phyloP scores from a whole-genome alignment of 30 jellyfish, hydroid and myxozoan species.

The Aurelia sp. region DNA sequence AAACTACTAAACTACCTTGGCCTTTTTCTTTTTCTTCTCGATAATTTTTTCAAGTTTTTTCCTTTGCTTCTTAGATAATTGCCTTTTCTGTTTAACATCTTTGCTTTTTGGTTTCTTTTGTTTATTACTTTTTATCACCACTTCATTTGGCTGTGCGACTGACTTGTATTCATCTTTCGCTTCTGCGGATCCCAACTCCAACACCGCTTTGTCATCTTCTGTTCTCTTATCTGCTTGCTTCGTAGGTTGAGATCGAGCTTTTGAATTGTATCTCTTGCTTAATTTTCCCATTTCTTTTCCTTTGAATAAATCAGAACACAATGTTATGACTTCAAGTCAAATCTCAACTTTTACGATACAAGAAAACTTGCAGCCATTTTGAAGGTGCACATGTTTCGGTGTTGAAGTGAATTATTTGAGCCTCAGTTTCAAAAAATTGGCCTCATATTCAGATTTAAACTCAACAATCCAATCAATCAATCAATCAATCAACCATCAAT shows the following conservation, averaged over 20 bases:
- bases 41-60: slow-evolving; percentile 56
- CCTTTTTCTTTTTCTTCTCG: slow-evolving; percentile 80
- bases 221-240: not conserved
- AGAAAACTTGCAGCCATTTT: no score
- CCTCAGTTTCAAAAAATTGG: no score
- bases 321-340: no score
- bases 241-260: slow-evolving; percentile 37
- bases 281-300: slow-evolving; percentile 35
- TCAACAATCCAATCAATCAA: no score
- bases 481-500: no score
- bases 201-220: not conserved
- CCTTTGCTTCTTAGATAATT: slow-evolving; percentile 77
- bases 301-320: no score
- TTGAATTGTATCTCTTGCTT: slow-evolving; percentile 31
- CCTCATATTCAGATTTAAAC: no score
- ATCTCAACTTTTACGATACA: no score
- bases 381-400: no score
- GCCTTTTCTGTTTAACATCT: slow-evolving; percentile 1
- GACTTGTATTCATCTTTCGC: slow-evolving; percentile 4
- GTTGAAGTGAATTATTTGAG: no score
- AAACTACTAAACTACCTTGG: slow-evolving; percentile 60
- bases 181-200: not conserved
- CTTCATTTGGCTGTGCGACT: slow-evolving; percentile 27
- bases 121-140: slow-evolving; percentile 14
- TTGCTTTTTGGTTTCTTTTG: not conserved